phyloP scores from a whole-genome alignment of 2,797 vertebrate genomes.

The Anguilla marmorata region DNA sequence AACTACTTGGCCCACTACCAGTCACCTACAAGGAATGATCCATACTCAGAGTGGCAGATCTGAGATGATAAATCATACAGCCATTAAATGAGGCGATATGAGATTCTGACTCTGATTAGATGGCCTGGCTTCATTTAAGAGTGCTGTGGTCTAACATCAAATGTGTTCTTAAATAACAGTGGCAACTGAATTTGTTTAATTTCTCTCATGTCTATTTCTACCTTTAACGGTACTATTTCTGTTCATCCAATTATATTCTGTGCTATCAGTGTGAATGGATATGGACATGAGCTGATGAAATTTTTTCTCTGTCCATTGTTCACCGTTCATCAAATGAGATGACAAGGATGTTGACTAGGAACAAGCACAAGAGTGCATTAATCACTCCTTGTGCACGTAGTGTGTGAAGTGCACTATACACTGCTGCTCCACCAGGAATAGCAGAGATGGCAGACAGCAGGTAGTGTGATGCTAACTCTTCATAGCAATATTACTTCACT shows the following conservation, averaged over 20 bases:
- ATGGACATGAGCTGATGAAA: background rate
- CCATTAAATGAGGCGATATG: background rate
- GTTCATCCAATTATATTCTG: background rate
- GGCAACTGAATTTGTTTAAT: background rate
- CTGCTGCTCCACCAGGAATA: background rate
- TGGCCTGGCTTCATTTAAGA: background rate
- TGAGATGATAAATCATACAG: background rate
- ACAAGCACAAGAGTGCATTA: background rate
- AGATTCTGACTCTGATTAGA: background rate
- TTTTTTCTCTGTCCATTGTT: background rate
- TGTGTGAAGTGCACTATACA: background rate
- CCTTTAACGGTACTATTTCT: background rate
- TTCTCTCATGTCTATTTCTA: background rate
- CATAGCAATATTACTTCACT: background rate
- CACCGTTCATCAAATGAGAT: background rate
- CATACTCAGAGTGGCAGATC: background rate
- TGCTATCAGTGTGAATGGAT: background rate
- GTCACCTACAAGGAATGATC: background rate
- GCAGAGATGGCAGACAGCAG: background rate
- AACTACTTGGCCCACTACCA: background rate
- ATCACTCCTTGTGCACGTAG: background rate
- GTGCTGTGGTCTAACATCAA: background rate
- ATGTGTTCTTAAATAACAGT: background rate
- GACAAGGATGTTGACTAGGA: background rate
- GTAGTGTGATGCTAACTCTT: background rate